These are phyloP conservation scores for Epinotia demarniana DNA, from an alignment of 2,888 invertebrate species.

Conservation along the genomic window DNA sequence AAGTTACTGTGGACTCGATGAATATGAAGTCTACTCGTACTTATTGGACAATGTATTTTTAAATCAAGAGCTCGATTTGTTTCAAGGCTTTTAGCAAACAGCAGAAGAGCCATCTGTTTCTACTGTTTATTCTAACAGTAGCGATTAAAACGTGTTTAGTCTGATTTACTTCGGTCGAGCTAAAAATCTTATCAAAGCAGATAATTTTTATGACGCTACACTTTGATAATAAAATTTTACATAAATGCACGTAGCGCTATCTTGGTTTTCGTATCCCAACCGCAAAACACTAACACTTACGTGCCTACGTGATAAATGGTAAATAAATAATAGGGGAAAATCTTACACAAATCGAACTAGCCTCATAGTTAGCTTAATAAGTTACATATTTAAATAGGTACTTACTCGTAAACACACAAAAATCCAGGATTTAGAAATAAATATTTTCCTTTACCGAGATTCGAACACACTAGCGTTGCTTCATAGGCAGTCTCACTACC, in stretches of 20 bases:
- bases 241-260: slow-evolving; percentile 58
- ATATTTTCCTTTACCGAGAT: too few relatives aligned
- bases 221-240: slow-evolving; percentile 62
- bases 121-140: slow-evolving; percentile 51
- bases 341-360: too few relatives aligned
- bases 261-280: slow-evolving; percentile 25
- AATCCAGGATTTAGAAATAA: too few relatives aligned
- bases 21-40: slow-evolving; percentile 4
- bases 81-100: slow-evolving; percentile 47
- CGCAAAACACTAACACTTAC: slow-evolving; percentile 42
- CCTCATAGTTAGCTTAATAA: too few relatives aligned
- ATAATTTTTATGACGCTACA: slow-evolving; percentile 69
- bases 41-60: slow-evolving; percentile 38
- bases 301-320: slow-evolving; percentile 41
- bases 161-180: slow-evolving; percentile 58
- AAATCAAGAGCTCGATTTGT: slow-evolving; percentile 35
- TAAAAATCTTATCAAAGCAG: slow-evolving; percentile 72
- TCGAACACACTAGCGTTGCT: too few relatives aligned
- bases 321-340: too few relatives aligned
- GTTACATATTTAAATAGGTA: too few relatives aligned
- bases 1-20: background rate
- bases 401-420: too few relatives aligned
- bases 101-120: slow-evolving; percentile 47
- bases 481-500: too few relatives aligned
- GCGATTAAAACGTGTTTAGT: slow-evolving; percentile 68